A percentile compares a stretch with the other conserved stretches of the same genome.
Evolutionary conservation across 2,888 invertebrate genomes (phyloP).

Genomic region (Rosalia funebris): DNA sequence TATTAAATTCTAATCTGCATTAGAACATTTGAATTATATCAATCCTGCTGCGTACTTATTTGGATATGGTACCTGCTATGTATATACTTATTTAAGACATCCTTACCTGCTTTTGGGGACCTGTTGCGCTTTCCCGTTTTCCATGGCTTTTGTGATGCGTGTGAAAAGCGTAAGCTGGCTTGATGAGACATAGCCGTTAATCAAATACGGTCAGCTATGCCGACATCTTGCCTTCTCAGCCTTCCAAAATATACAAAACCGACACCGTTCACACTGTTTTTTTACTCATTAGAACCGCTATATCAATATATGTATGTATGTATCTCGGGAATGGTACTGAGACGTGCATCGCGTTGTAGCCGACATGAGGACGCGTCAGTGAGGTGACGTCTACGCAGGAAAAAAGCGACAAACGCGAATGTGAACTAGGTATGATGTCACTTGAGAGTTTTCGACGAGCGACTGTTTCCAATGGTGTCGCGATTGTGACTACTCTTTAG

Average conservation of each 20-base stretch:
- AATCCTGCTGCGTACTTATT: no score
- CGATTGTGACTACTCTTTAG: conserved; percentile 38
- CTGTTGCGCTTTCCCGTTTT: conserved; percentile 4
- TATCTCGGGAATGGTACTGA: not conserved
- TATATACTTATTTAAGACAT: no score
- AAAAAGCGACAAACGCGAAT: conserved; percentile 20
- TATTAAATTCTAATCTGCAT: no score
- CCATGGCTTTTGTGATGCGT: conserved; percentile 15
- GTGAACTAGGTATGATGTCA: conserved; percentile 19
- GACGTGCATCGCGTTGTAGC: not conserved
- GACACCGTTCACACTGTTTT: conserved; percentile 25
- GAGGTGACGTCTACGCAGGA: conserved; percentile 4
- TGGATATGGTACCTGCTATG: no score
- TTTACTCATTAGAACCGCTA: conserved; percentile 19
- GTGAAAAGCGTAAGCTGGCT: conserved; percentile 78
- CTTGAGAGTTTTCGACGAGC: conserved; percentile 16
- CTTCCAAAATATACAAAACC: conserved; percentile 50
- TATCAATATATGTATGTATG: conserved; percentile 1
- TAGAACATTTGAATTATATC: no score
- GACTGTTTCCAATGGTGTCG: conserved; percentile 38
- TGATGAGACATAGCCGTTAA: conserved; percentile 86
- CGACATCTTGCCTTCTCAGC: conserved; percentile 86
- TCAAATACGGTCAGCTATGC: conserved; percentile 81
- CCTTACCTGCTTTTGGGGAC: not conserved
- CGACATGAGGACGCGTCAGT: conserved; percentile 5